Base-by-base conservation (phyloP, 2,113 vertebrate species). In the Strix aluco region DNA sequence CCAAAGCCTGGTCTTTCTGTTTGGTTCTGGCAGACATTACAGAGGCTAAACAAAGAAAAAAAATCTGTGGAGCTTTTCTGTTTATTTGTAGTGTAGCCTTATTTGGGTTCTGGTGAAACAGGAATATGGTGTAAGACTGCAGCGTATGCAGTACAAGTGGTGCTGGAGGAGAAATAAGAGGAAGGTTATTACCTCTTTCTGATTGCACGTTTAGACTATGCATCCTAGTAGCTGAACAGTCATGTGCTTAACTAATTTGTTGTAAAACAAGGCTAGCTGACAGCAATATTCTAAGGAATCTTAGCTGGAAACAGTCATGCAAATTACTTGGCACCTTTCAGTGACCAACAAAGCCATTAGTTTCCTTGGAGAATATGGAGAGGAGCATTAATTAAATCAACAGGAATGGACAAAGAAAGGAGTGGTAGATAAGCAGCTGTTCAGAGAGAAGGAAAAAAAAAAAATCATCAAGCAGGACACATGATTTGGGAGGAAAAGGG, bases 341-440 rank as follows among this genome's bases (percentile, higher is more conserved):
- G 92, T 93, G 84, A 75, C 91, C 74, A 44, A 40, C 62, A 90
- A 91, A 92, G 58, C 86, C 66, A 36, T 82, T 73, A 3, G 58
- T 85, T 95, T 95, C 81, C 84, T 92, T 92, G 58, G 91, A 94
- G 77, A 85, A 65, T 27, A 72, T 52, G 59, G 61, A 90, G 77
- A 87, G 66, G 46, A 85, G 23, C 30, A 10, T 61, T 92, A 70
- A 95, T 90, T 91, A 85, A 97, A 92, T 89, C 62, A 79, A 75
- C 20, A 54, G 23, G 51, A 87, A 74, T 59, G 66, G 91, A 88
- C 78, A 73, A 66, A 55, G 40, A 62, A 91, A 54, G 1, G 16
- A 84, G 18, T 55, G 57, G 49, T 57, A 81, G 70, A 91, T 82
- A 92, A 82, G 51, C 89, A 87, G 55, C 81, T 85, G 70, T 85